Base-by-base conservation (phyloP, 1,140 invertebrate species). In the Aplysia californica region DNA sequence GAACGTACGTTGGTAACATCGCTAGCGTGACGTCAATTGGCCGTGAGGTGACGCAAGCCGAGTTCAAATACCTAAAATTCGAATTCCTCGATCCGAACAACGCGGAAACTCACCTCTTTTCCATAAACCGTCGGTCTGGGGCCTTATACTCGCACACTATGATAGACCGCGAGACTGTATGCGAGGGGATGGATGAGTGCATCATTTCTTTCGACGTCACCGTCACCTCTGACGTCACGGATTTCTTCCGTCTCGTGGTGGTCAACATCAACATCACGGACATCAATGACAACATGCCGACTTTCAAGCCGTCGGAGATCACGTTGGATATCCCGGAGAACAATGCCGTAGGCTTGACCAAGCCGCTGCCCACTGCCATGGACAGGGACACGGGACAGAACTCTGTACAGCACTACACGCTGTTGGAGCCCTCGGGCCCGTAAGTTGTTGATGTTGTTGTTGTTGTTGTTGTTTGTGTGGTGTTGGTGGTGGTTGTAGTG, bases 351-450 rank as follows among this genome's bases (percentile, higher is more conserved):
- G 94, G 94, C 0, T 90, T 91, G 67, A 88, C 92, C 18, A 88
- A 97, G 18, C 92, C 94, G 18, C 93, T 95, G 85, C 92, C 97
- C 1, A 92, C 96, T n/a, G 97, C 97, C 0, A 90, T 94, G 0
- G 97, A 98, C 88, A 92, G 91, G 29, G 97, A 98, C 89, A 92
- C 92, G 0, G 74, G 75, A 39, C 61, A 64, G 68, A 79, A 79
- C 50, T 58, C 59, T 3, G 69, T 79, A 20, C 67, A 68, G 56
- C 56, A 70, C 18, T 80, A 77, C 33, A 75, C 23, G 6, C 59
- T 74, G 5, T 38, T 69, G 66, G 75, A 44, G 23, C 64, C 44
- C 50, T 68, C 59, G 50, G 69, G 64, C 50, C 73, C 58, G 69
- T 77, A 67, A 79, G 78, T 61, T 67, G n/a, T n/a, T n/a, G n/a